Evolutionary conservation across 2,797 vertebrate species (phyloP).

Genomic region (Passerculus sandwichensis): DNA sequence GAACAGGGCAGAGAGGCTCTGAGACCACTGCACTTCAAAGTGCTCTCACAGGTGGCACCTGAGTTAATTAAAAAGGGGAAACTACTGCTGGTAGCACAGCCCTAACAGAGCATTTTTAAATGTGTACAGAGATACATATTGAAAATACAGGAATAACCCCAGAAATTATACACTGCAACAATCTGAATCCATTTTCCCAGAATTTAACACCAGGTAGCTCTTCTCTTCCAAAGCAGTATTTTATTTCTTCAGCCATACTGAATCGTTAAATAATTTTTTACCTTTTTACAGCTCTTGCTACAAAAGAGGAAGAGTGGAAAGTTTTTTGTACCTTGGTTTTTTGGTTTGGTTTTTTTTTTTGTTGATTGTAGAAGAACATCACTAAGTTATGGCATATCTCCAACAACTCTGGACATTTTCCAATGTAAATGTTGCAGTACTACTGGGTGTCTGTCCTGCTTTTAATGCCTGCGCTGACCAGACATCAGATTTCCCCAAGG

Average conservation of each 20-base stretch:
- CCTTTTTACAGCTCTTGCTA: not conserved
- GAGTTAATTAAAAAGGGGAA: not conserved
- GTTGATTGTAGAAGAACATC: not conserved
- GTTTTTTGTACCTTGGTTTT: accelerated
- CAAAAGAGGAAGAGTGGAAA: not conserved
- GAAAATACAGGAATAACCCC: not conserved
- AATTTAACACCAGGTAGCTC: not conserved
- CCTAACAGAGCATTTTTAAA: not conserved
- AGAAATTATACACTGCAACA: not conserved
- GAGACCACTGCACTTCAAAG: accelerated
- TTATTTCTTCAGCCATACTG: not conserved
- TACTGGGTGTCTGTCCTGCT: not conserved
- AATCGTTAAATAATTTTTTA: not conserved
- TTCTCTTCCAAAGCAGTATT: not conserved
- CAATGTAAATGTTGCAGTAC: not conserved
- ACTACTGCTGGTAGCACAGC: accelerated
- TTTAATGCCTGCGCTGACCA: not conserved
- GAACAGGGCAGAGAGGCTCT: accelerated
- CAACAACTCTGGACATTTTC: not conserved
- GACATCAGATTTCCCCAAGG: not conserved
- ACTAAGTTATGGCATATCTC: not conserved
- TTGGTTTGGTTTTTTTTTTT: not conserved
- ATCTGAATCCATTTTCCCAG: not conserved
- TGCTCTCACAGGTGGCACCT: not conserved
- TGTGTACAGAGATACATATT: accelerated